A percentile compares a stretch with the other conserved stretches of the same genome.
Evolutionary conservation across 2,113 vertebrate species (phyloP).

Genomic region (Zosterops borbonicus): DNA sequence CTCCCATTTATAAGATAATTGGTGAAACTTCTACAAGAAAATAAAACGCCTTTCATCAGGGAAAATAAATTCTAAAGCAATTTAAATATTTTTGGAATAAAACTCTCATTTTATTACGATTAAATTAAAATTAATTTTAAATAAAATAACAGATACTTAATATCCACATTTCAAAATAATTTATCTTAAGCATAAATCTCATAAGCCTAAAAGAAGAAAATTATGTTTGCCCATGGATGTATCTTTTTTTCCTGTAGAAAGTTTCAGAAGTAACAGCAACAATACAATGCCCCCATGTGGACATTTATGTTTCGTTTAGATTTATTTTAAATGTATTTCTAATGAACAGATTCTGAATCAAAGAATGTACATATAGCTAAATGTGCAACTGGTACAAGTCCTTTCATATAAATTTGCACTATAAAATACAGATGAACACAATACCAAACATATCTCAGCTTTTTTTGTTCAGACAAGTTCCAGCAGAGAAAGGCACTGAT

Average conservation of each 20-base stretch:
- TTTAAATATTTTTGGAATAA: neutral
- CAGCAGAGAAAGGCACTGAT: neutral
- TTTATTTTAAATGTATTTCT: neutral
- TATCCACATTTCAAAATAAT: neutral
- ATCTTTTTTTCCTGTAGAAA: neutral
- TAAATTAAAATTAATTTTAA: neutral
- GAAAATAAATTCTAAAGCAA: neutral
- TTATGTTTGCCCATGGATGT: neutral
- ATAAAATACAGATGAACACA: neutral
- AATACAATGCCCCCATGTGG: constrained; percentile 56
- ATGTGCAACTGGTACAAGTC: neutral
- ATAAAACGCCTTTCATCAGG: neutral
- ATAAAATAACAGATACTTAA: neutral
- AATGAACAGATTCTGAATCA: neutral
- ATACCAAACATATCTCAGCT: neutral
- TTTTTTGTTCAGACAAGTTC: neutral
- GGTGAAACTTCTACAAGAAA: neutral
- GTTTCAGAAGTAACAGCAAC: constrained; percentile 27
- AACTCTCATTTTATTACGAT: neutral
- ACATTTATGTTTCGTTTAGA: neutral
- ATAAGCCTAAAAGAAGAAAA: neutral
- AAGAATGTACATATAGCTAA: neutral
- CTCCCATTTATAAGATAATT: neutral
- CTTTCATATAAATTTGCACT: neutral
- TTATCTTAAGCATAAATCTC: neutral